Evolutionary conservation across 2,888 invertebrate genomes (phyloP), one percentile per base, ranked within the genome.

Genomic region (Drosophila algonquin): DNA sequence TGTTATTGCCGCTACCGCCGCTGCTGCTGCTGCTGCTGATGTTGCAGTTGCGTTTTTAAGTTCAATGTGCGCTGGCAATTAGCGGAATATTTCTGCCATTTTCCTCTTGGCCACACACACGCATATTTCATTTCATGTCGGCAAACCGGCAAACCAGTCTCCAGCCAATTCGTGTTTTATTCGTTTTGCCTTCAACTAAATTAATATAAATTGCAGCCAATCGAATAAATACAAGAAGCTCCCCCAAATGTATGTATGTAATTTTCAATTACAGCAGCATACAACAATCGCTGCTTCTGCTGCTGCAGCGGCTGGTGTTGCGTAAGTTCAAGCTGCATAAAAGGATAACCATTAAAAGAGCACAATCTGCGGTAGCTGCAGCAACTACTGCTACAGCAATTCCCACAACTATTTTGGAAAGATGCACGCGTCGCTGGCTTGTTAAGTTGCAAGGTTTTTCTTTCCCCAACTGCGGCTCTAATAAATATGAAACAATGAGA

Each of bases 401-500:
- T 83, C 83, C 83, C 89, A 88, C 83, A 87, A 68, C 83, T 74
- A 79, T 68, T 75, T 63, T 75, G 77, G 67, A 85, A 82, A 83
- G 83, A 83, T 83, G 83, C 87, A 86, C 87, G 79, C 88, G 83
- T 79, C 75, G 53, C 75, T 60, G 78, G 75, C 87, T 77, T 87
- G 82, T 87, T 82, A 87, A 85, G 70, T 51, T 69, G 53, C 62
- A 54, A 71, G 69, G 71, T 32, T 58, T 58, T 60, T 32, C 32
- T 40, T 62, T 47, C 53, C 52, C 62, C 14, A 56, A 73, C 58
- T 76, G 68, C 63, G 69, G 77, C 80, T 82, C 88, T 83, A 82
- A 83, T 85, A 86, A 83, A 83, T 87, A 87, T 87, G 84, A 88
- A 77, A 84, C 83, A 84, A 84, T 88, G 81, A 88, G 84, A 77